Percentiles rank a stretch among this genome's conserved stretches.
Conservation (phyloP, 2,113 vertebrate species). For the Paramormyrops kingsleyae region DNA sequence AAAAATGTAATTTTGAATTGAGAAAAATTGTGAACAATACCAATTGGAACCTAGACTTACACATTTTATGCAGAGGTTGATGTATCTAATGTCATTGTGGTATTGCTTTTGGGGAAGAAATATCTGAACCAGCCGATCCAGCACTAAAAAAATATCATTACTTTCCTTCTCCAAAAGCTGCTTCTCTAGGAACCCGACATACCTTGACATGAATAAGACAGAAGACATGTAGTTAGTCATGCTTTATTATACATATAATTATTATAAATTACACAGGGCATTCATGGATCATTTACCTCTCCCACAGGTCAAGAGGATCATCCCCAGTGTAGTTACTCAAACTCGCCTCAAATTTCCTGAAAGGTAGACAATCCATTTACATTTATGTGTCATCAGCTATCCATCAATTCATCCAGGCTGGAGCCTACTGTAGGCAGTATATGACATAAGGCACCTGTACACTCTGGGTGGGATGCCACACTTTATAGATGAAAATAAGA, state of each 20-base stretch:
- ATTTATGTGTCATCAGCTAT: background rate
- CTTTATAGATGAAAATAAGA: background rate
- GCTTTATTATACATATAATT: background rate
- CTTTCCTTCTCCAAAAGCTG: constrained; percentile 39
- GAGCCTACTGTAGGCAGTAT: background rate
- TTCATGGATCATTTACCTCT: constrained; percentile 57
- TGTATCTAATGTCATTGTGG: constrained; percentile 67
- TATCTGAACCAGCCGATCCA: constrained; percentile 67
- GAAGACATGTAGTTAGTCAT: background rate
- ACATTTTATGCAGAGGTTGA: constrained; percentile 74
- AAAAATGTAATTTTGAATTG: background rate
- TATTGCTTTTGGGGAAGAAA: constrained; percentile 68
- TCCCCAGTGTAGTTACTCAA: constrained; percentile 65
- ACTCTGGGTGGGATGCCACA: background rate
- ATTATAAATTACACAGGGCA: background rate
- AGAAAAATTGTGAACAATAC: background rate
- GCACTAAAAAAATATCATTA: constrained; percentile 46
- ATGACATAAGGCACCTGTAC: background rate
- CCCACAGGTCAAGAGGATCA: constrained; percentile 80
- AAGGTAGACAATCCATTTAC: constrained; percentile 10
- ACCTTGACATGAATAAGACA: constrained; percentile 55
- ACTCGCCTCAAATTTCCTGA: constrained; percentile 68
- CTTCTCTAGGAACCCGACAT: constrained; percentile 64
- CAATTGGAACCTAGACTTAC: constrained; percentile 56
- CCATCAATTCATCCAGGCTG: background rate